These are phyloP conservation scores for Machimus rusticus DNA, from an alignment of 2,888 invertebrate genomes.

Conservation along the genomic window DNA sequence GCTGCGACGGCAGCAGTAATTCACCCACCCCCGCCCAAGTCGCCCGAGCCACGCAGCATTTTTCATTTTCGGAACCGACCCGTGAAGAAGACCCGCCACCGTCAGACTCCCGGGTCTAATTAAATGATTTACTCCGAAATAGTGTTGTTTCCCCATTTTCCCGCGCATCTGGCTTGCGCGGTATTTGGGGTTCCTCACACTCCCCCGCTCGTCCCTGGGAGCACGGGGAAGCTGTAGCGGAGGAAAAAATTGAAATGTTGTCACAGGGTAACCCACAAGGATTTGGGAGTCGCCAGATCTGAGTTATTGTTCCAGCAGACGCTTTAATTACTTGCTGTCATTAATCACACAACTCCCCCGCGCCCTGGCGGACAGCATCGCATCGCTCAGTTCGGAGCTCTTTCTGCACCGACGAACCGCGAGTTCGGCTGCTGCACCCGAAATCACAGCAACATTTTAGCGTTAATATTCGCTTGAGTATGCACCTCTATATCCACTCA, in stretches of 20 bases:
- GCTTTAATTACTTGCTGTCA: conserved; percentile 36
- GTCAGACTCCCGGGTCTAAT: conserved; percentile 4
- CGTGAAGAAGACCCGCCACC: neutral
- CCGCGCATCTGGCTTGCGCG: neutral
- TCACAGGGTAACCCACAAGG: conserved; percentile 20
- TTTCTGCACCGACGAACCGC: neutral
- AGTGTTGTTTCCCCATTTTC: neutral
- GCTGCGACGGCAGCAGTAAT: conserved; percentile 10
- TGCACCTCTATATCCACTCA: neutral
- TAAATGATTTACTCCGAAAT: conserved; percentile 33
- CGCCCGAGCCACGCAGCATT: neutral
- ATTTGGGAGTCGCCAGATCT: conserved; percentile 4
- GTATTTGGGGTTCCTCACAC: neutral
- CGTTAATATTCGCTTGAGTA: neutral
- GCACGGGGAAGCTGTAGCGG: neutral
- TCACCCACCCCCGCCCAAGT: neutral
- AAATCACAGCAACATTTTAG: neutral
- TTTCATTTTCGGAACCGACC: neutral
- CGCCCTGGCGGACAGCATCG: neutral
- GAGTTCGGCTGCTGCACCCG: neutral
- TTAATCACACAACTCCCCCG: conserved; percentile 10
- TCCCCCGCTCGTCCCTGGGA: neutral
- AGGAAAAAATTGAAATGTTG: conserved; percentile 25
- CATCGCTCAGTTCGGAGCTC: neutral
- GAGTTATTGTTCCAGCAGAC: conserved; percentile 33